Evolutionary conservation across 2,113 vertebrate species (phyloP), one percentile per base, ranked within the genome.

Genomic region (Notothenia coriiceps): DNA sequence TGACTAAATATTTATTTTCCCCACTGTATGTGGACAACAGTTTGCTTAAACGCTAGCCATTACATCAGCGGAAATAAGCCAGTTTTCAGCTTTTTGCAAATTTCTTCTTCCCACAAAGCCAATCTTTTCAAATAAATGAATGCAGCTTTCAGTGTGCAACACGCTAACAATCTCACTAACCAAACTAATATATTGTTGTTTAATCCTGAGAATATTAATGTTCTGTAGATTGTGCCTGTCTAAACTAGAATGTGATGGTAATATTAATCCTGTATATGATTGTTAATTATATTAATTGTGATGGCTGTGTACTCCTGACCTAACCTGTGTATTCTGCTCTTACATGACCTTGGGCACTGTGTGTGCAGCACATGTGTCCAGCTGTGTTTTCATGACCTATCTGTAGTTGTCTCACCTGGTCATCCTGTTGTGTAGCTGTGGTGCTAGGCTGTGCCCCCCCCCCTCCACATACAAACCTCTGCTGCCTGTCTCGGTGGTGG

Each of bases 401-500:
- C 74, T 82, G 67, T 80, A 62, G 52, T 71, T 25, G 63, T 82
- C 35, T 77, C 47, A 54, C 77, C 57, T 70, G 75, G 63, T 69
- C 65, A 10, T 75, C 43, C 63, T 84, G 73, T 61, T 75, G 47
- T 82, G 64, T 87, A 76, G 77, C 49, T 18, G 54, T 78, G 86
- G 79, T 80, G 88, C 54, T 90, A 81, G 80, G 79, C 86, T 80
- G 20, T 52, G 44, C 66, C 40, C 57, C 63, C 64, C 79, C 25
- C 7, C 18, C 15, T 0, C 5, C 51, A 56, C 56, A 65, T 47
- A 59, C 46, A 67, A 70, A 71, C 70, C 71, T 55, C 72, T 82
- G 72, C 88, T 77, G 78, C 80, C 68, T 68, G 84, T 73, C 73
- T 83, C 71, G 84, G 91, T 86, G 95, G 95, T 95, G 96, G 93